Percentiles rank a stretch among this genome's conserved stretches.
Evolutionary conservation across 2,113 vertebrate species (phyloP).

Genomic region (Burhinus oedicnemus): DNA sequence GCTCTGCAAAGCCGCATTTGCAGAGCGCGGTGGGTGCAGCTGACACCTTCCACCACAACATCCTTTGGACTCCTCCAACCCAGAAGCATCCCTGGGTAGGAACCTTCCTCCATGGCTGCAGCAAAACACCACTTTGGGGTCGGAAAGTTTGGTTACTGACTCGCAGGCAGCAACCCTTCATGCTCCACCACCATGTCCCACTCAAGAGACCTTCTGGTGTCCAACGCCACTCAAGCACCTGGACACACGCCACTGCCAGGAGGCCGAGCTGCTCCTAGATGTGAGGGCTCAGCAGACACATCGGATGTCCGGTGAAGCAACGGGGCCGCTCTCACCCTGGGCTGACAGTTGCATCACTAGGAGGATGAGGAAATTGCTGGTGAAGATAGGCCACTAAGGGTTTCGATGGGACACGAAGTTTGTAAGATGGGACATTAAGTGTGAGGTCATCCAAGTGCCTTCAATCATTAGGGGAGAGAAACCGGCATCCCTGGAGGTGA

Average conservation of each 20-base stretch:
- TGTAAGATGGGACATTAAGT: background rate
- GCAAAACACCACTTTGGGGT: background rate
- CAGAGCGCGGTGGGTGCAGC: fast-evolving
- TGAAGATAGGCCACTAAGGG: background rate
- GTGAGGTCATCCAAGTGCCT: conserved; percentile 18
- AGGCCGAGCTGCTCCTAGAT: background rate
- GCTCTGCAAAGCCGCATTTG: fast-evolving
- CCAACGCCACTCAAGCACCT: background rate
- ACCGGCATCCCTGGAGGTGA: background rate
- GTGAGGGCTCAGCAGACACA: background rate
- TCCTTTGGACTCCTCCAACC: background rate
- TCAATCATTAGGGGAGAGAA: background rate
- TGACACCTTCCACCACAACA: background rate
- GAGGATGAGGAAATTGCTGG: background rate
- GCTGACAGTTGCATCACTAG: background rate
- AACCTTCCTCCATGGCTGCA: background rate
- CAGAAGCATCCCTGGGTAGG: background rate
- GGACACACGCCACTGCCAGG: too few species aligned
- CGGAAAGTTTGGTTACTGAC: background rate
- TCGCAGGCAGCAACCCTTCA: background rate
- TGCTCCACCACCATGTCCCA: background rate
- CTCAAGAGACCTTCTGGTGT: background rate
- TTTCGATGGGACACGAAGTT: background rate
- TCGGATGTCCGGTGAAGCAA: background rate
- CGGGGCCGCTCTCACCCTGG: background rate